These are phyloP conservation scores for Hirudinaria manillensis DNA, from an alignment of 2,888 invertebrate genomes.

Conservation along the genomic window DNA sequence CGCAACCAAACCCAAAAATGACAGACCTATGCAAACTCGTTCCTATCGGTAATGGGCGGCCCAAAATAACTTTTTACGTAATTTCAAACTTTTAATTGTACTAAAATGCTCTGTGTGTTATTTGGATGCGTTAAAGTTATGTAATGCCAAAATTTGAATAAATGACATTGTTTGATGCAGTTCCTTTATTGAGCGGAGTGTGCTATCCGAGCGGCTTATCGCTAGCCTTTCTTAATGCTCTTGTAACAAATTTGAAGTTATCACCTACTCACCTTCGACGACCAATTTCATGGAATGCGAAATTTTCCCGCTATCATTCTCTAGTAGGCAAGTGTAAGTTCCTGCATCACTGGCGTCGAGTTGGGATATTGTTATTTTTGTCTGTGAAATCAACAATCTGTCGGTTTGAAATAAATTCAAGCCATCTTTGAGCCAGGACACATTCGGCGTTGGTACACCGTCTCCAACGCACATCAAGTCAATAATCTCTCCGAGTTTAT, in stretches of 20 bases:
- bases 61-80: no score
- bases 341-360: conserved; percentile 90
- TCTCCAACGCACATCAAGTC: conserved; percentile 92
- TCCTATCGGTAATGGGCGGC: no score
- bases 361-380: conserved; percentile 65
- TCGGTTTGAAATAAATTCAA: conserved; percentile 32
- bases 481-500: conserved; percentile 73
- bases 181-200: no score
- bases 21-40: no score
- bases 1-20: no score
- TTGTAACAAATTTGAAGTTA: background rate
- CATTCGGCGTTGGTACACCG: conserved; percentile 86
- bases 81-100: no score
- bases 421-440: conserved; percentile 81
- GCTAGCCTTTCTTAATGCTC: background rate
- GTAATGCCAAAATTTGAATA: no score
- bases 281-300: conserved; percentile 91
- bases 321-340: conserved; percentile 89
- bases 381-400: conserved; percentile 33
- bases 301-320: conserved; percentile 90
- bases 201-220: no score
- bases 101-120: no score
- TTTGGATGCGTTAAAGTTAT: no score
- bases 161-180: no score
- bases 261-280: conserved; percentile 67